phyloP scores from a whole-genome alignment of 2,888 invertebrate species.

The Aleiodes leptofemur region DNA sequence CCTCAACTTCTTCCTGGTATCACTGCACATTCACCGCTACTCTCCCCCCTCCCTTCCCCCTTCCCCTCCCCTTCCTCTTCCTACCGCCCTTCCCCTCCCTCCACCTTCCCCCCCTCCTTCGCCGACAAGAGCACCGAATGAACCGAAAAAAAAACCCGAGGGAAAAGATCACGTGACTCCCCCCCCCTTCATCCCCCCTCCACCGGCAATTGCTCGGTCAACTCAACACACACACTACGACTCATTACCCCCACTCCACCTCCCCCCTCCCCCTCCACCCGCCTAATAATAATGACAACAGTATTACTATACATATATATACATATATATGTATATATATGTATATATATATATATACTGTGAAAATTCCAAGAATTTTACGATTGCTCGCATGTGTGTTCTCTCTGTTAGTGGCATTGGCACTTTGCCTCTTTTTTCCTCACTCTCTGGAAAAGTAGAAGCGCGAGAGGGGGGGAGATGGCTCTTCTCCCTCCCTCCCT shows the following conservation, averaged over 20 bases:
- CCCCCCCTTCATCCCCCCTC: not conserved
- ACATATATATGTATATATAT: too few species aligned
- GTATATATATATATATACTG: constrained; percentile 5
- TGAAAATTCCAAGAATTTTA: constrained; percentile 47
- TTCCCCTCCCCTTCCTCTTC: not conserved
- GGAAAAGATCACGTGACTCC: constrained; percentile 8
- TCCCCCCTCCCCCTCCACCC: not conserved
- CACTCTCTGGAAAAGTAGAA: too few species aligned
- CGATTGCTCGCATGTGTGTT: constrained; percentile 30
- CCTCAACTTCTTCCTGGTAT: constrained; percentile 22
- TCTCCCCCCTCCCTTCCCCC: constrained; percentile 23
- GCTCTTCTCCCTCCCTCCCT: too few species aligned
- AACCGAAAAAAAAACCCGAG: not conserved
- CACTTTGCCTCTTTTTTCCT: constrained; percentile 1
- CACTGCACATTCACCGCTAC: constrained; percentile 14
- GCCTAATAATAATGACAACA: not conserved
- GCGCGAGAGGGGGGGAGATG: too few species aligned
- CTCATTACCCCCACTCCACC: not conserved
- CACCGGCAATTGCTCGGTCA: constrained; percentile 7
- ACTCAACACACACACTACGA: not conserved
- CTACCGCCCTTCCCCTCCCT: too few species aligned
- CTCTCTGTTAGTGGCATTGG: not conserved
- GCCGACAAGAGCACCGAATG: not conserved
- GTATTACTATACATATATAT: not conserved
- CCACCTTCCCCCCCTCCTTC: not conserved